Evolutionary conservation across 2,888 invertebrate species (phyloP).

Genomic region (Nymphalis c-album): DNA sequence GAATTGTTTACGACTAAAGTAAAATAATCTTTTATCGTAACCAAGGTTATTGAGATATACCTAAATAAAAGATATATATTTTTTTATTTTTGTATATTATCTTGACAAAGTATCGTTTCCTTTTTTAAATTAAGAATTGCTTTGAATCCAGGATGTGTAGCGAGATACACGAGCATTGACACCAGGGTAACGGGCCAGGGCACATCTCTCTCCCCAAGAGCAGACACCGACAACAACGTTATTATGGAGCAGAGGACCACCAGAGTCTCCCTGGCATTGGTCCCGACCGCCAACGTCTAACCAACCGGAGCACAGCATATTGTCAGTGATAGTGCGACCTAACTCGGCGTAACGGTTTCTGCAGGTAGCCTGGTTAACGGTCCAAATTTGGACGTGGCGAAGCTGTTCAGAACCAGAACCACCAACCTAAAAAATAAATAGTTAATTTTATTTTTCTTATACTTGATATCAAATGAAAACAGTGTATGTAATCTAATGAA

Average conservation of each 20-base stretch:
- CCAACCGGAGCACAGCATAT: slow-evolving; percentile 62
- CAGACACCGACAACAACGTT: slow-evolving; percentile 43
- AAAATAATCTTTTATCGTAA: too few relatives aligned
- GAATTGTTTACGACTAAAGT: too few relatives aligned
- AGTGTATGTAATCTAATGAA: too few relatives aligned
- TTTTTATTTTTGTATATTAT: too few relatives aligned
- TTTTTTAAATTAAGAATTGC: not conserved
- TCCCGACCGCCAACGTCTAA: slow-evolving; percentile 62
- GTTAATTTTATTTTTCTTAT: not conserved
- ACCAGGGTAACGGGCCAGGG: slow-evolving; percentile 45
- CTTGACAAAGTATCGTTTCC: too few relatives aligned
- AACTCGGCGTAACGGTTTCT: slow-evolving; percentile 44
- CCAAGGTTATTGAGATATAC: too few relatives aligned
- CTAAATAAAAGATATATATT: too few relatives aligned
- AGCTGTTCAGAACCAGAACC: slow-evolving; percentile 36
- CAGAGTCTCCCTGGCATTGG: slow-evolving; percentile 63
- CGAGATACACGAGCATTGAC: slow-evolving; percentile 54
- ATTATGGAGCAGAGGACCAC: slow-evolving; percentile 61
- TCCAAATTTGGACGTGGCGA: slow-evolving; percentile 52
- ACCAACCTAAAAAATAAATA: not conserved
- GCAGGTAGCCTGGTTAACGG: slow-evolving; percentile 48
- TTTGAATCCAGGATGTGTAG: slow-evolving; percentile 52
- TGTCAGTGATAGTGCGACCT: slow-evolving; percentile 46
- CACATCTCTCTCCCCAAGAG: slow-evolving; percentile 54
- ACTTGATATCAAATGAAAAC: too few relatives aligned